Conservation (phyloP, 2,113 vertebrate species). For the Leucosticte australis region DNA sequence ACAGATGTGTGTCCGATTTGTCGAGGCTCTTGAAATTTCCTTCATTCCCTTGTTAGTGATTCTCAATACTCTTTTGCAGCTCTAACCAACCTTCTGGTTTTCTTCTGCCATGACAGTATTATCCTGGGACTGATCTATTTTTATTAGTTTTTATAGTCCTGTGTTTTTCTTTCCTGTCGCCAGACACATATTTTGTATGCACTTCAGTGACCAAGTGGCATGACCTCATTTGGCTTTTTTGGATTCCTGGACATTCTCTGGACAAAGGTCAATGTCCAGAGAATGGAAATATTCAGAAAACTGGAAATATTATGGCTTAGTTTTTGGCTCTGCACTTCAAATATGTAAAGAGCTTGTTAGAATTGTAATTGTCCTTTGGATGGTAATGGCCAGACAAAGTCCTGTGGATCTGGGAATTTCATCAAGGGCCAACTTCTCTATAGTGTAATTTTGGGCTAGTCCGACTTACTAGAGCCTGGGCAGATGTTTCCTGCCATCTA, state of each 20-base stretch:
- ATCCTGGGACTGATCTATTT: background rate
- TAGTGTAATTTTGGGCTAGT: background rate
- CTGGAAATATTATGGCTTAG: background rate
- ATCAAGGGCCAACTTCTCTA: background rate
- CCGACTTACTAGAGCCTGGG: background rate
- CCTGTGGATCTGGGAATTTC: background rate
- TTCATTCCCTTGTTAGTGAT: background rate
- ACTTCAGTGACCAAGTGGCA: background rate
- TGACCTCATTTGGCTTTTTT: background rate
- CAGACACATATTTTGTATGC: background rate
- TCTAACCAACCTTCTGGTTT: background rate
- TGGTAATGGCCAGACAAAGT: background rate
- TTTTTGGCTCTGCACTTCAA: conserved; percentile 9
- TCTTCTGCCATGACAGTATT: background rate
- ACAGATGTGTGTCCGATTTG: background rate
- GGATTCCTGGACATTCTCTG: background rate
- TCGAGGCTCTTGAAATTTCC: background rate
- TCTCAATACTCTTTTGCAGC: background rate
- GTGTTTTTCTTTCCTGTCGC: background rate
- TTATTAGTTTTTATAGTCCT: background rate
- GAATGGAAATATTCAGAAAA: background rate
- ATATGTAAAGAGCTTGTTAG: background rate
- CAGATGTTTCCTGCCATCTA: conserved; percentile 38
- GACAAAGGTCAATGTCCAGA: conserved; percentile 6
- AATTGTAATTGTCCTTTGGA: background rate